Evolutionary conservation across 2,113 vertebrate genomes (phyloP).

Genomic region (Catharus bicknelli): DNA sequence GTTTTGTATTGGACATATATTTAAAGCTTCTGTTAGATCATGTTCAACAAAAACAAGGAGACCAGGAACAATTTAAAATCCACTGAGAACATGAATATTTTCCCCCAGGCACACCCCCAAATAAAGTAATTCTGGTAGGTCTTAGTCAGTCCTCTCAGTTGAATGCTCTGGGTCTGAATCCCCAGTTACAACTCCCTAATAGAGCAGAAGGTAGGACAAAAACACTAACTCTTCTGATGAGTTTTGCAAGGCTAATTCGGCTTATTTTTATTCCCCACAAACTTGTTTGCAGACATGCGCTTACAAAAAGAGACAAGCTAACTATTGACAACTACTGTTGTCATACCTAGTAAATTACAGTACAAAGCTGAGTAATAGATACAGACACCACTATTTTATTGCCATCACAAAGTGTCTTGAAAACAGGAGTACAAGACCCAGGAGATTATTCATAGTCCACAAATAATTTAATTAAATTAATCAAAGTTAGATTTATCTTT

Average conservation of each 20-base stretch:
- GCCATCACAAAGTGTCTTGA: neutral
- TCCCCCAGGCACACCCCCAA: neutral
- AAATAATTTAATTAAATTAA: neutral
- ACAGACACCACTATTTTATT: neutral
- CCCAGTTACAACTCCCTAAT: rapidly evolving
- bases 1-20: conserved; percentile 14
- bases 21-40: conserved; percentile 22
- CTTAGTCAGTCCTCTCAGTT: neutral
- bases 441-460: neutral
- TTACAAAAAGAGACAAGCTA: neutral
- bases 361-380: neutral
- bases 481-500: neutral
- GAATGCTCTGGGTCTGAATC: neutral
- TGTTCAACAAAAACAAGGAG: conserved; percentile 23
- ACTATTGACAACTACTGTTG: neutral
- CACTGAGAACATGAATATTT: neutral
- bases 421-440: neutral
- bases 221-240: neutral
- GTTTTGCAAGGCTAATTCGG: neutral
- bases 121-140: neutral
- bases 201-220: neutral
- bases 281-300: neutral
- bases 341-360: neutral
- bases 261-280: neutral
- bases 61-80: neutral